A percentile compares a stretch with the other conserved stretches of the same genome.
phyloP scores from a whole-genome alignment of 2,797 vertebrate genomes.

The Rhincodon typus region DNA sequence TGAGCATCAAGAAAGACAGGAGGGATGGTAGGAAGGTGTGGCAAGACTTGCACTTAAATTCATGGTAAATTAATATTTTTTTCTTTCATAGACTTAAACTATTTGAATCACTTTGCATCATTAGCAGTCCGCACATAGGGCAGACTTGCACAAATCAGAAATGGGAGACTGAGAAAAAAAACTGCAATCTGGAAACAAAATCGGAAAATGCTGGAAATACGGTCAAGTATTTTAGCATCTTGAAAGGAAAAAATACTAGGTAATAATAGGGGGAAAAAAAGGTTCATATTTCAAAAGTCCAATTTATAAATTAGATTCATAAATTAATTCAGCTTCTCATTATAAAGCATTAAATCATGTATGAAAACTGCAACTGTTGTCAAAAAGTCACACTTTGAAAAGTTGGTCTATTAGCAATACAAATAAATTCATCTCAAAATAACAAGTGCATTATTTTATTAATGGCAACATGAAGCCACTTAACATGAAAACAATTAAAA shows the following conservation, averaged over 20 bases:
- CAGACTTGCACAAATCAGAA: neutral
- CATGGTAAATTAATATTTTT: neutral
- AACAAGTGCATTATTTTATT: neutral
- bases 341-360: neutral
- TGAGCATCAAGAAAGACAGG: neutral
- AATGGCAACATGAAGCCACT: neutral
- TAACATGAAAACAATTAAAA: neutral
- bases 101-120: neutral
- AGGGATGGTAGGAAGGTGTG: too few species aligned
- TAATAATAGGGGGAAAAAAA: neutral
- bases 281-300: neutral
- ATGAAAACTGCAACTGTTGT: neutral
- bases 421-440: neutral
- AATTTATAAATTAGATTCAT: neutral
- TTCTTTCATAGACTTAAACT: neutral
- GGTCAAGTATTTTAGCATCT: neutral
- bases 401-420: neutral
- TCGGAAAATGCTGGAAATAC: neutral
- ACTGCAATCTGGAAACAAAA: neutral
- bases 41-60: neutral
- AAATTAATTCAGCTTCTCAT: neutral
- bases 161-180: neutral
- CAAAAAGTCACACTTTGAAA: neutral
- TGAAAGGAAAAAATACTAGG: too few species aligned
- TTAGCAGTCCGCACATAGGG: too few species aligned